Conservation (phyloP, 2,113 vertebrate species). For the Geococcyx californianus region DNA sequence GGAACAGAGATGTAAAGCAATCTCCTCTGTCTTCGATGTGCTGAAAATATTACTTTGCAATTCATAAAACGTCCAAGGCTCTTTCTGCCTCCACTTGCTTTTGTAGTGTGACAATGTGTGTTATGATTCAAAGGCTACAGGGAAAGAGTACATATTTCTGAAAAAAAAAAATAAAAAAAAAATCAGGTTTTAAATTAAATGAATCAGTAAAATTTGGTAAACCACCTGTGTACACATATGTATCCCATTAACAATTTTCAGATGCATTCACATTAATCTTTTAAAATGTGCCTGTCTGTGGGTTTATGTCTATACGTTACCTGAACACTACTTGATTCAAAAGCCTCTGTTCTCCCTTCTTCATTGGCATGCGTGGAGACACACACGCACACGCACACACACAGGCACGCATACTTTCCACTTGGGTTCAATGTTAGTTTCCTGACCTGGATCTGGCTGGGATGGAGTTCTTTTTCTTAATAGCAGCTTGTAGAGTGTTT, state of each 20-base stretch:
- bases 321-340: background rate
- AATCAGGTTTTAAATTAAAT: background rate
- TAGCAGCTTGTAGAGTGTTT: background rate
- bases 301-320: background rate
- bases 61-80: background rate
- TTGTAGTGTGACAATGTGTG: background rate
- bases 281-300: background rate
- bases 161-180: background rate
- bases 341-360: background rate
- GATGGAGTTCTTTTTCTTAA: background rate
- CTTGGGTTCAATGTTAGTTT: background rate
- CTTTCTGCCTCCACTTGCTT: background rate
- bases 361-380: fast-evolving
- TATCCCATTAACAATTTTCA: background rate
- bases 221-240: background rate
- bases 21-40: background rate
- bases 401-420: too few relatives aligned
- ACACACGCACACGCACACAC: too few relatives aligned
- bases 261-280: background rate
- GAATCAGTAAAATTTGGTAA: background rate
- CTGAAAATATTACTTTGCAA: background rate
- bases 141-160: background rate
- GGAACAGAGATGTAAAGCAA: background rate
- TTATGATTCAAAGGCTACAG: background rate
- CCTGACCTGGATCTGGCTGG: background rate